Base-by-base conservation (phyloP, 2,797 vertebrate species). In the Mionectes olivaceus region DNA sequence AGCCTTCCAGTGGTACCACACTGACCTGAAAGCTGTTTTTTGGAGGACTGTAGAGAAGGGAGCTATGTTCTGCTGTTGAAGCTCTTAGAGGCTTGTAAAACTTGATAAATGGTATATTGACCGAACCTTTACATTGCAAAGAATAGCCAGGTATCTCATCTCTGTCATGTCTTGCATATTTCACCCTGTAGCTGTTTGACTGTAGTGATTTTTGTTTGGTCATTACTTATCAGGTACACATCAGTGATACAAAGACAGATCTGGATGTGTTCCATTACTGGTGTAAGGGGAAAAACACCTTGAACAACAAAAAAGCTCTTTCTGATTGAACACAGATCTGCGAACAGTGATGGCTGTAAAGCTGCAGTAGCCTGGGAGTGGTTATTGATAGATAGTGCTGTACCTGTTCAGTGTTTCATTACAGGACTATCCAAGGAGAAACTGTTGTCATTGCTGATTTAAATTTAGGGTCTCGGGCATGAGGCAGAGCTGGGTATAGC, bases 321-420 rank as follows among this genome's bases (percentile, higher is more conserved):
- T 1, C 10, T 69, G 17, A 8, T 21, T 67, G 73, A 37, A 22
- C 13, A 4, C 4, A 21, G 37, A 43, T 24, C 22, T 55, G 44
- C 27, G 33, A 39, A 5, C 23, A 47, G 69, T 19, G 41, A 13
- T 75, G 49, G 53, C 49, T 75, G 25, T 56, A 35, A 63, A 44
- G 56, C 41, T 39, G n/a, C 47, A 0, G 7, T 47, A 43, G 61
- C 9, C 35, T 4, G 1, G 9, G 12, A 19, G 1, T 23, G 46
- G 30, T 47, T 78, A 25, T 2, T 41, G 68, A 17, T 13, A 17
- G 33, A 13, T 13, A 17, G 41, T 5, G 0, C 6, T 0, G 0
- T 19, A 2, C 27, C 49, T 59, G 23, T n/a, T 77, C n/a, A 4
- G 22, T 33, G 46, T 63, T 87, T 37, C 22, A 1, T 19, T 30